phyloP scores from a whole-genome alignment of 2,113 vertebrate genomes.

The Bolborhynchus lineola region DNA sequence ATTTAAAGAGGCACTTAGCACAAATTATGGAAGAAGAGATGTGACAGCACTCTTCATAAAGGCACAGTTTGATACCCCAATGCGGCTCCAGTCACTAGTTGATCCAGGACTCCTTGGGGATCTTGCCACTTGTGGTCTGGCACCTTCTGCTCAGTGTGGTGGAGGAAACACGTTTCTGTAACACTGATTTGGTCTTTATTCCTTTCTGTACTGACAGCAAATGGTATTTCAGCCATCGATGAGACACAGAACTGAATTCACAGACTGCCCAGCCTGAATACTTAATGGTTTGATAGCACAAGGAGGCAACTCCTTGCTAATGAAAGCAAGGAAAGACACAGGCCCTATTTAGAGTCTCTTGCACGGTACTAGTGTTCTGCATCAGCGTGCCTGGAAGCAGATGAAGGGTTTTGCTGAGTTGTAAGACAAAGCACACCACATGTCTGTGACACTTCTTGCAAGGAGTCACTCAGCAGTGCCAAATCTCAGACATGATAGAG shows the following conservation, averaged over 20 bases:
- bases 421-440: background rate
- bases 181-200: background rate
- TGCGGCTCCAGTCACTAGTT: accelerated
- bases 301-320: background rate
- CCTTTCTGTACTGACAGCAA: background rate
- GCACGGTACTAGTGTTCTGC: background rate
- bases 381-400: background rate
- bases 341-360: background rate
- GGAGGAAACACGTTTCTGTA: background rate
- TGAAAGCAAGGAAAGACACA: background rate
- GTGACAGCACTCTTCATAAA: accelerated
- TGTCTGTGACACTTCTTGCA: background rate
- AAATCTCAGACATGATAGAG: background rate
- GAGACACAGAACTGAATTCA: background rate
- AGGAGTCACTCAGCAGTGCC: accelerated
- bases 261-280: background rate
- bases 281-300: background rate
- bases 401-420: background rate
- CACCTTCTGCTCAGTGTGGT: background rate
- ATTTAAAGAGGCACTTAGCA: constrained; percentile 1
- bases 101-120: background rate
- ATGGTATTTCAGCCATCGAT: background rate
- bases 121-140: background rate
- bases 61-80: background rate
- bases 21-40: background rate